Evolutionary conservation across 2,113 vertebrate genomes (phyloP).

Genomic region (Stomatorhinus ivindoensis): DNA sequence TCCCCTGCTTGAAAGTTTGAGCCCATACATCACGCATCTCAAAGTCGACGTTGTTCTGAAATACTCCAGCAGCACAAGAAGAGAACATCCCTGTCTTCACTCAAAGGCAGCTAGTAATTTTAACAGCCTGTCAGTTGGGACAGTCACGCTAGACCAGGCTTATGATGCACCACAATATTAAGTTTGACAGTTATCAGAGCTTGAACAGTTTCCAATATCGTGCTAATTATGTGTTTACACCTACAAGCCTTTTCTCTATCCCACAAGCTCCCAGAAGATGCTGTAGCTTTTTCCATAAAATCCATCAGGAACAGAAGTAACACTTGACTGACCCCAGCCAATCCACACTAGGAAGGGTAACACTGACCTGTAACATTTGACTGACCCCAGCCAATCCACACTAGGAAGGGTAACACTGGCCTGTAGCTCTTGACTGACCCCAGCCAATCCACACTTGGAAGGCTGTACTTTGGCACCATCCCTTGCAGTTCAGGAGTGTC

Average conservation of each 20-base stretch:
- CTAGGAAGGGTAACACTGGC: no score
- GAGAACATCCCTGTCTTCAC: background rate
- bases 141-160: background rate
- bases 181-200: slow-evolving; percentile 6
- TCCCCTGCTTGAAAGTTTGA: background rate
- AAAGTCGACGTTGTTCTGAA: background rate
- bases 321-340: background rate
- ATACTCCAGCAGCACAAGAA: background rate
- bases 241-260: background rate
- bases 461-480: background rate
- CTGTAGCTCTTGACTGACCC: background rate
- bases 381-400: background rate
- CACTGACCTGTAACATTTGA: background rate
- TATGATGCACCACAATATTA: slow-evolving; percentile 12
- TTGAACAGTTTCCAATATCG: background rate
- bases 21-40: background rate
- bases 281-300: background rate
- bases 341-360: background rate
- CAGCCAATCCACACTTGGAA: background rate
- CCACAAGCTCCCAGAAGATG: background rate
- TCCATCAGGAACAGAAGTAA: background rate
- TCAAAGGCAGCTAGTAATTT: background rate
- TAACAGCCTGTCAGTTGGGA: background rate
- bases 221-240: background rate
- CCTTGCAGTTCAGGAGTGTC: background rate